These are phyloP conservation scores for Furnarius figulus DNA, from an alignment of 2,113 vertebrate genomes.

Conservation along the genomic window DNA sequence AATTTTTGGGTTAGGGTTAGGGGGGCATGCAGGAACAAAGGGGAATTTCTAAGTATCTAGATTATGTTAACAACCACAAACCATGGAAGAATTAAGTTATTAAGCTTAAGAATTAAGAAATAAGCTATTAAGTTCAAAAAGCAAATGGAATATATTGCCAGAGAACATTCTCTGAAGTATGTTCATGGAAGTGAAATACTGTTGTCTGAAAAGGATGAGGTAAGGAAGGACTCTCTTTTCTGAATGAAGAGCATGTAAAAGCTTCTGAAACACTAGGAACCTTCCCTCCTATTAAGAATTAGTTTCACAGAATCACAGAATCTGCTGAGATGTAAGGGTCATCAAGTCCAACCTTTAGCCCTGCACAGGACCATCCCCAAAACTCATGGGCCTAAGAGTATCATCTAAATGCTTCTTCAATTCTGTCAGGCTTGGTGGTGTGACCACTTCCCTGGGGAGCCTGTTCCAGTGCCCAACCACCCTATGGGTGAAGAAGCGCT, in stretches of 20 bases:
- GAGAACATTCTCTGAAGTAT: background rate
- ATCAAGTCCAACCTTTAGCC: background rate
- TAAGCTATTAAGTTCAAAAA: background rate
- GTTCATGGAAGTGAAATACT: background rate
- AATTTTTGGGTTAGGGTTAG: background rate
- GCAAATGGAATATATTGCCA: background rate
- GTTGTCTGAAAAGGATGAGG: background rate
- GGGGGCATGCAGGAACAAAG: too few species aligned
- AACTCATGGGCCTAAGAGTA: background rate
- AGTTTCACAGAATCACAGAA: background rate
- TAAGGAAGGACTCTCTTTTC: background rate
- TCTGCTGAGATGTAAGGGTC: background rate
- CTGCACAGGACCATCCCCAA: background rate
- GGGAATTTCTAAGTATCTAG: background rate
- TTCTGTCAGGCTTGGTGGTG: background rate
- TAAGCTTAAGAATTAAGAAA: too few species aligned
- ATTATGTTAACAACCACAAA: background rate
- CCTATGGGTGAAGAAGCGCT: background rate
- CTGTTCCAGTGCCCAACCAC: background rate
- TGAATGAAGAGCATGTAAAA: background rate
- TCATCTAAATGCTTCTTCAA: background rate
- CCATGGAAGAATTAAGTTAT: background rate
- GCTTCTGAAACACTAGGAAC: background rate
- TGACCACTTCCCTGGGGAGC: background rate
- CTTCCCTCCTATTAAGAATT: background rate